Evolutionary conservation across 2,113 vertebrate species (phyloP), one percentile per base, ranked within the genome.

Genomic region (Proteles cristata): DNA sequence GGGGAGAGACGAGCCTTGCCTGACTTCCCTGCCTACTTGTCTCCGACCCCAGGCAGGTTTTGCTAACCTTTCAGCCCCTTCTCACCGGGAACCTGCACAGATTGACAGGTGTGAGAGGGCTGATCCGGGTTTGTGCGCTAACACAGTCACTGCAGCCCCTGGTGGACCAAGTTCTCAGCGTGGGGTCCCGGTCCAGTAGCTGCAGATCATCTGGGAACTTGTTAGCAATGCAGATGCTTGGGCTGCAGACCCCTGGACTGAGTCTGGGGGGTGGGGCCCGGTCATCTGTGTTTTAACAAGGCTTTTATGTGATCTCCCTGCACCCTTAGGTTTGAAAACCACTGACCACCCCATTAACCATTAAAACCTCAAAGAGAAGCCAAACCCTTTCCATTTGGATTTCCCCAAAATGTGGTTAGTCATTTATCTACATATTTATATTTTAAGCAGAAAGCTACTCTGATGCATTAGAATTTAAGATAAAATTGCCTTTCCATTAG

Each of bases 391-490:
- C 65, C 79, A 89, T 88, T 95, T 85, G 58, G 23, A 39, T 87
- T 94, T 95, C 33, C 45, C 74, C n/a, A 74, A 93, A 86, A 92
- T 90, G 12, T 80, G 48, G 66, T 61, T 35, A 81, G 31, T 83
- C 6, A 11, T 86, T 92, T 94, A 50, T 77, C 0, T 0, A 19
- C 2, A 0, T 76, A 86, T 66, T 74, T 94, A 2, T 35, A 55
- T 93, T 84, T 94, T 90, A 90, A 91, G 33, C 71, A 81, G 84
- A 94, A 83, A 39, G 76, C 9, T 53, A 53, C 81, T 84, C 8
- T 17, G 53, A 33, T 85, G 14, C 16, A 16, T 84, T 87, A 79
- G 73, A 74, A 87, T 94, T 89, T 63, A 61, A 81, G 48, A 28
- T 66, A 73, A 87, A 39, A 58, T 43, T 71, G 28, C 10, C 79